Evolutionary conservation across 2,888 invertebrate species (phyloP), one percentile per base, ranked within the genome.

Genomic region (Pollenia labialis): DNA sequence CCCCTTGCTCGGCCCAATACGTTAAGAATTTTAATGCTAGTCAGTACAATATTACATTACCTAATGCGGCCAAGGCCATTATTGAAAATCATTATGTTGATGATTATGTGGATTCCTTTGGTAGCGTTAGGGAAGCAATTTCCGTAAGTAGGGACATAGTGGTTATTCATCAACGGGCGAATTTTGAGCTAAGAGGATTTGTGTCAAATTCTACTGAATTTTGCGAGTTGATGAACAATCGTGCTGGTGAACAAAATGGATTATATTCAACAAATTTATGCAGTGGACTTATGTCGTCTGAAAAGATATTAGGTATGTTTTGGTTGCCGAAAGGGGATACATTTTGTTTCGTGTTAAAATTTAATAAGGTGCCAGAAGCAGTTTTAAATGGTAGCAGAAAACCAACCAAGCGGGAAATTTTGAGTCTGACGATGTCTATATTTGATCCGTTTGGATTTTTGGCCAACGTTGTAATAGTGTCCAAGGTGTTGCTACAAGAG

Each of bases 171-270:
- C n/a, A 46, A 3, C n/a, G 66, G n/a, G 86, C 77, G 1, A 81
- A 81, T 10, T 88, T 88, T 48, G 77, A 87, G 8, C 18, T 89
- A 16, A 72, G 85, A 44, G 79, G 81, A 11, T 85, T 87, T 14
- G 23, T 74, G 11, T 88, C 85, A 4, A 87, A 88, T 50, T 81
- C 85, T 16, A 56, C 2, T 1, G 58, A 81, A 10, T 46, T 74
- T 52, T 68, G 54, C 6, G 9, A 40, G 1, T 62, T 40, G 7
- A 18, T 52, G 14, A 42, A 60, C 14, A n/a, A 23, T 23, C 23
- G 23, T 23, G 23, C 23, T 23, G 23, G 23, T 23, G 23, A 23
- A 23, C 23, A 23, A 23, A 23, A 23, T 23, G 23, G 23, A 23
- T 23, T 23, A 23, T 23, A 23, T 23, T 23, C 23, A 23, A 23